Evolutionary conservation across 2,797 vertebrate species (phyloP).

Genomic region (Naso thynnoides): DNA sequence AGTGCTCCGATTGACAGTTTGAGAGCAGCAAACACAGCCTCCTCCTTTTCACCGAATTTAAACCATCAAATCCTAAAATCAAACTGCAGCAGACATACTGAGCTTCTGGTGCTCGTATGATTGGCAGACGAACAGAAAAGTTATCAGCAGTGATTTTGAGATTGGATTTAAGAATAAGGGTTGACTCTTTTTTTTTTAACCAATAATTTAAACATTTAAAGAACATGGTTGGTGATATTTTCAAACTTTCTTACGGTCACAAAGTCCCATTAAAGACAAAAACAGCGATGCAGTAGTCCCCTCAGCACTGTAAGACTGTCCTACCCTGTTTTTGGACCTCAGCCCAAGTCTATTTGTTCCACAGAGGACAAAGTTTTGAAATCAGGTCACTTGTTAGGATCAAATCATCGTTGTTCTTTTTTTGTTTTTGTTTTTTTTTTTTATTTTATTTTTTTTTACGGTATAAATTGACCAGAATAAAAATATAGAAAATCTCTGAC

Average conservation of each 20-base stretch:
- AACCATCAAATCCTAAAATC: slow-evolving; percentile 4
- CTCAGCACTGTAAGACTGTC: background rate
- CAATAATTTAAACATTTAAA: background rate
- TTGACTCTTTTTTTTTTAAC: background rate
- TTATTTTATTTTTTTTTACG: background rate
- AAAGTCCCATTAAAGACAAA: background rate
- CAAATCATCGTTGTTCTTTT: background rate
- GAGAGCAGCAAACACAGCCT: slow-evolving; percentile 42
- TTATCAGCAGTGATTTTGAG: background rate
- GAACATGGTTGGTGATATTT: background rate
- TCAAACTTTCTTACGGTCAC: background rate
- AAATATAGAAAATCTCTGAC: background rate
- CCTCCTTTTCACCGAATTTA: slow-evolving; percentile 6
- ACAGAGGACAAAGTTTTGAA: background rate
- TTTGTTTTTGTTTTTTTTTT: background rate
- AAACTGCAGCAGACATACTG: slow-evolving; percentile 8
- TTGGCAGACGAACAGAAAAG: background rate
- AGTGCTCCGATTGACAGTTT: slow-evolving; percentile 63
- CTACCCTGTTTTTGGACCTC: background rate
- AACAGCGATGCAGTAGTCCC: background rate
- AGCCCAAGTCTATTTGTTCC: background rate
- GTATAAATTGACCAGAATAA: background rate
- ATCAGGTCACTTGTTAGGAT: background rate
- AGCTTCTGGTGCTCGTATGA: background rate
- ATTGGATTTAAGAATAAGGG: background rate